Conservation (phyloP, 2,113 vertebrate species). For the Oxyruncus cristatus region DNA sequence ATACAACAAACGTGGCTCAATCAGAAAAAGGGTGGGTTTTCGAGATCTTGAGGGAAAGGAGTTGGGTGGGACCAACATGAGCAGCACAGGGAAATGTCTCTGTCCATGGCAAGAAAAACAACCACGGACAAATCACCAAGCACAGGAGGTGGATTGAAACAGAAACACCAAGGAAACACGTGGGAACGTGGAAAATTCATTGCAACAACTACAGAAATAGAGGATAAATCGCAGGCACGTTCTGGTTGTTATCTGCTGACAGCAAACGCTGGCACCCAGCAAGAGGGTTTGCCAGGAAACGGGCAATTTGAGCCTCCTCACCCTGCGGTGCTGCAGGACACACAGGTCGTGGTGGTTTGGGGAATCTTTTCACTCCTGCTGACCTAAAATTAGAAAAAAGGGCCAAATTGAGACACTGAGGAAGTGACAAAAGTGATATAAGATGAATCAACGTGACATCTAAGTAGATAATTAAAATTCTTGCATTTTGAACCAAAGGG, state of each 20-base stretch:
- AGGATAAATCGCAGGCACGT: background rate
- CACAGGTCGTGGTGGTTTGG: accelerated
- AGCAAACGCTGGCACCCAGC: accelerated
- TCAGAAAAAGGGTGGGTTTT: background rate
- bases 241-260: background rate
- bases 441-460: background rate
- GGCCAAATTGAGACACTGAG: background rate
- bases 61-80: background rate
- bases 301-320: background rate
- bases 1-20: accelerated
- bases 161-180: background rate
- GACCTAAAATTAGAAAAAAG: background rate
- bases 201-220: background rate
- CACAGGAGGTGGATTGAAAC: accelerated
- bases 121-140: background rate
- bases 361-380: background rate
- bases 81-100: background rate
- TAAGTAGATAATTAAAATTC: background rate
- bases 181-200: background rate
- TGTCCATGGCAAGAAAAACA: background rate
- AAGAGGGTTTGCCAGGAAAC: background rate
- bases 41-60: background rate
- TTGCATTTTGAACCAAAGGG: background rate
- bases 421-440: background rate
- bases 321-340: background rate